phyloP scores from a whole-genome alignment of 2,888 invertebrate genomes.

The Callyntrura guangdongensis region DNA sequence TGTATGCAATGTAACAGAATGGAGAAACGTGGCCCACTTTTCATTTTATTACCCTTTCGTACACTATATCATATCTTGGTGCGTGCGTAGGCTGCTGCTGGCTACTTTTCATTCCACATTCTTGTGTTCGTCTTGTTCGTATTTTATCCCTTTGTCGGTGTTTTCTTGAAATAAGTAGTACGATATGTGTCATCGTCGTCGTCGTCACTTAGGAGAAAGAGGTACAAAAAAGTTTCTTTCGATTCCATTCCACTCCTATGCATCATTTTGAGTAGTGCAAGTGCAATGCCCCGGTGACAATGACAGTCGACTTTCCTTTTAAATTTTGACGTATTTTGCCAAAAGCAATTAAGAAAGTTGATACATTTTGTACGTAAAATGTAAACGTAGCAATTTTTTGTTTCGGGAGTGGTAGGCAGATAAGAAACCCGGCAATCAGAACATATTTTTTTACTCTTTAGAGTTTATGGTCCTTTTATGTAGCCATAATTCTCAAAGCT shows the following conservation, averaged over 20 bases:
- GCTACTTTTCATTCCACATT: constrained; percentile 38
- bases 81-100: constrained; percentile 46
- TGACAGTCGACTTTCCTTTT: constrained; percentile 37
- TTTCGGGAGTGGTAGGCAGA: not conserved
- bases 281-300: constrained; percentile 18
- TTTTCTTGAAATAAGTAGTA: constrained; percentile 34
- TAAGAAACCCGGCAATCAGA: not conserved
- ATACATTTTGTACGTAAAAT: not conserved
- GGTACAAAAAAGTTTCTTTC: constrained; percentile 17
- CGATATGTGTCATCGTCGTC: constrained; percentile 28
- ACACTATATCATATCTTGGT: constrained; percentile 7
- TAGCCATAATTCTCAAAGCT: too few relatives aligned
- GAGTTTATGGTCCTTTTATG: not conserved
- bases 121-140: constrained; percentile 2
- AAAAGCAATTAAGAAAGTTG: constrained; percentile 11
- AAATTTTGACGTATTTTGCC: constrained; percentile 24
- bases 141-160: constrained; percentile 47
- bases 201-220: constrained; percentile 9
- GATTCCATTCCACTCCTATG: not conserved
- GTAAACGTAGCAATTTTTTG: not conserved
- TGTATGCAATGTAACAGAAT: not conserved
- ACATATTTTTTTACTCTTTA: not conserved
- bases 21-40: constrained; percentile 66
- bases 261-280: not conserved
- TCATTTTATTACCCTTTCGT: constrained; percentile 65